Percentiles rank a stretch among this genome's conserved stretches.
These are phyloP conservation scores for Pterobdella sp. DNA, from an alignment of 2,888 invertebrate species.

Conservation along the genomic window DNA sequence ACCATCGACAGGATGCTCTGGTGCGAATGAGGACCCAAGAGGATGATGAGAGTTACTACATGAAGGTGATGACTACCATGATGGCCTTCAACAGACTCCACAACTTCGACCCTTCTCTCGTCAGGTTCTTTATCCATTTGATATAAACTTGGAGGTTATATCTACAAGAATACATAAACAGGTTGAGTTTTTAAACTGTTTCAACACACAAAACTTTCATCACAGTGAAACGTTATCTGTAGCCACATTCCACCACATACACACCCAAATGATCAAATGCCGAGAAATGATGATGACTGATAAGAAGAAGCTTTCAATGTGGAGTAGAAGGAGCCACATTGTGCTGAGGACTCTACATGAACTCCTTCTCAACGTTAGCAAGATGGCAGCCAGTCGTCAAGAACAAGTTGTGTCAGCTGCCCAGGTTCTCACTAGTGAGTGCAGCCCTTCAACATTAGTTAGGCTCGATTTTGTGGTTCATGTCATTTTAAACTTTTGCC, in stretches of 20 bases:
- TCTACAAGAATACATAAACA: no score
- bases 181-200: no score
- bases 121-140: slow-evolving; percentile 57
- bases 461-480: no score
- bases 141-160: no score
- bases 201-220: not conserved
- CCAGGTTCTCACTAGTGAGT: no score
- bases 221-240: slow-evolving; percentile 82
- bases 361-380: no score
- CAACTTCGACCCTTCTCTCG: slow-evolving; percentile 33
- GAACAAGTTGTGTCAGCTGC: no score
- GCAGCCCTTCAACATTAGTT: no score
- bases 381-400: no score
- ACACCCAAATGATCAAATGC: slow-evolving; percentile 79
- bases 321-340: slow-evolving; percentile 64
- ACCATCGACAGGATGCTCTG: slow-evolving; percentile 50
- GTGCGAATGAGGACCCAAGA: slow-evolving; percentile 60
- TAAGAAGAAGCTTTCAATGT: slow-evolving; percentile 71
- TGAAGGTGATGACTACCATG: slow-evolving; percentile 88
- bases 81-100: slow-evolving; percentile 82
- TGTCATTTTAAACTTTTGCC: no score
- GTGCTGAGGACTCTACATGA: no score
- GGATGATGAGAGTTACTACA: slow-evolving; percentile 84
- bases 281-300: slow-evolving; percentile 72
- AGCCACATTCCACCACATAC: slow-evolving; percentile 84